Conservation (phyloP, 1,140 invertebrate genomes). For the Pogonus chalceus region DNA sequence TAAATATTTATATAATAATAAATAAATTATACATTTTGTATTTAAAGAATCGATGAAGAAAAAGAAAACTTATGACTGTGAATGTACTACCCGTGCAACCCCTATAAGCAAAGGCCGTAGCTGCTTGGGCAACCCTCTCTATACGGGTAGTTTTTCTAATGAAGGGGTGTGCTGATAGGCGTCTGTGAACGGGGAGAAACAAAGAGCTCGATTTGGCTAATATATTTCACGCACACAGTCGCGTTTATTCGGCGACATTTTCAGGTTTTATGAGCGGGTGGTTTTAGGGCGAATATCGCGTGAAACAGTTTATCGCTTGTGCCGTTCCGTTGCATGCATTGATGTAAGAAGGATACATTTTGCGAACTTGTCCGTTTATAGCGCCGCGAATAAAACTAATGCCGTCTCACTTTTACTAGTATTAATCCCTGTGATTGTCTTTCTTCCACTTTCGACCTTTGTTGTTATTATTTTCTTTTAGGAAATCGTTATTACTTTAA, state of each 20-base stretch:
- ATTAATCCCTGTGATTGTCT: neutral
- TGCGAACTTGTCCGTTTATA: neutral
- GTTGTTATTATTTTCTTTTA: constrained; percentile 4
- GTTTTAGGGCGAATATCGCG: neutral
- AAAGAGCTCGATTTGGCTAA: constrained; percentile 14
- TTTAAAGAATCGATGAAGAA: too few species aligned
- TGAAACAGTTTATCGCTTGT: neutral
- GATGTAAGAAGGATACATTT: neutral
- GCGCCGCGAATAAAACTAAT: neutral
- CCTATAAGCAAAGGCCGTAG: too few species aligned
- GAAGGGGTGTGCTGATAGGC: constrained; percentile 8
- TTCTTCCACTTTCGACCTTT: neutral
- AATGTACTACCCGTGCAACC: too few species aligned
- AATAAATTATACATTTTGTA: too few species aligned
- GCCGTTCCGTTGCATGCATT: neutral
- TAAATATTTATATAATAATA: too few species aligned
- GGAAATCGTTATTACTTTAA: constrained; percentile 2
- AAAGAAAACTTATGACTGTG: too few species aligned
- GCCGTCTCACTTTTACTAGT: neutral
- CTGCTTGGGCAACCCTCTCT: too few species aligned
- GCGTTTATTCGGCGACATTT: neutral
- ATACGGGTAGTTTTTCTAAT: constrained; percentile 17
- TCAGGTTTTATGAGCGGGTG: neutral
- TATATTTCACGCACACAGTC: constrained; percentile 4
- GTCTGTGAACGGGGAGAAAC: constrained; percentile 7